Evolutionary conservation across 1,140 invertebrate genomes (phyloP), one percentile per base, ranked within the genome.

Genomic region (Temnothorax longispinosus): DNA sequence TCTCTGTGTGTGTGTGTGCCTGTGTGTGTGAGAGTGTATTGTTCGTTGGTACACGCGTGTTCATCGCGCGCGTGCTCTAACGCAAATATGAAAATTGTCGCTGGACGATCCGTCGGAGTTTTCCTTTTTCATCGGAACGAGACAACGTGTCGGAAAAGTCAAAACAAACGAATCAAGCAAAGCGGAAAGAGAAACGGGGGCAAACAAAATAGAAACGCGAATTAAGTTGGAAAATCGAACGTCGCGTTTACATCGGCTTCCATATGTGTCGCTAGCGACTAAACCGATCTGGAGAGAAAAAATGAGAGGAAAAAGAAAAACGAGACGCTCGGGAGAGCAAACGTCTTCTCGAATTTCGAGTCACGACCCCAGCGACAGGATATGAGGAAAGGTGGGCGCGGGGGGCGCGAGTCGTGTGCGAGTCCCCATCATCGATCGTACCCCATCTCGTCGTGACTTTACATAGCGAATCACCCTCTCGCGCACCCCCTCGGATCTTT

Each of bases 41-140:
- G 13, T 15, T 41, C 21, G 27, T 74, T 54, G 54, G 21, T 62
- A 32, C 41, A 47, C 41, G 56, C 76, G 52, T 86, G 64, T 77
- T 41, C 78, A 80, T 80, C 77, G 64, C 77, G 77, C 47, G 44
- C 77, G 77, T 71, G 77, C 35, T 69, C n/a, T n/a, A 67, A 81
- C n/a, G 62, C 62, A n/a, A 62, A 64, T 15, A 47, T 41, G 21
- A 69, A 54, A 81, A 56, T 81, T 15, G 35, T 71, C 35, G 47
- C n/a, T 8, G 62, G 35, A 41, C 18, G 47, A 80, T 41, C 8
- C 35, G 8, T 38, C 47, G 32, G n/a, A 35, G 64, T 18, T 35
- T 65, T 27, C 21, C n/a, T 47, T 27, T 44, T 13, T 10, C 13
- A 7, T 38, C 47, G 35, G 6, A 69, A 38, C 54, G 38, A 67